Evolutionary conservation across 30 jellyfish, hydroid and myxozoan species (phyloP).

Genomic region (Mastigias papua): DNA sequence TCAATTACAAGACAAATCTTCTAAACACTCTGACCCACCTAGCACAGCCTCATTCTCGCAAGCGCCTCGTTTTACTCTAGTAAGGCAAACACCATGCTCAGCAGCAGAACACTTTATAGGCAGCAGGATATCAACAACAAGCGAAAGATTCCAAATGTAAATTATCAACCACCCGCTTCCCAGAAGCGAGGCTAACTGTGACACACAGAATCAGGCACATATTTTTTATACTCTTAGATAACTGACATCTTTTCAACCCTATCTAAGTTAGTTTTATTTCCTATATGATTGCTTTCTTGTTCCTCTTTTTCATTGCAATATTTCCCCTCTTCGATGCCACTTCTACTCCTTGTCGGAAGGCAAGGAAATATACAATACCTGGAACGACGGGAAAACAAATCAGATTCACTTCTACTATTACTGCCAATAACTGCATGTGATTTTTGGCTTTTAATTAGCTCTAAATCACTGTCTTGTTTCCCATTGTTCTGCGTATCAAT

Average conservation of each 20-base stretch:
- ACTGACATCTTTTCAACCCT: slow-evolving; percentile 40
- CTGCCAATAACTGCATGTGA: neutral
- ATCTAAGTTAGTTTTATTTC: neutral
- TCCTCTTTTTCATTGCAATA: slow-evolving; percentile 35
- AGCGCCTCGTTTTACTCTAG: too few species aligned
- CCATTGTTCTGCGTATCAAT: neutral
- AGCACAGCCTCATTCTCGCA: too few species aligned
- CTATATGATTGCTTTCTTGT: neutral
- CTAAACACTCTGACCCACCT: too few species aligned
- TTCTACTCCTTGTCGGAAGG: slow-evolving; percentile 48
- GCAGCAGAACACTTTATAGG: neutral
- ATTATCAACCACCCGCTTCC: neutral
- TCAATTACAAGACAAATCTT: too few species aligned
- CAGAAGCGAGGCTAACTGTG: neutral
- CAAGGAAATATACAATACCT: slow-evolving; percentile 68
- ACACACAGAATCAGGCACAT: neutral
- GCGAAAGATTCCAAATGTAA: neutral
- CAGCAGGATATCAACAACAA: neutral
- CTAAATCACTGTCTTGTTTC: neutral
- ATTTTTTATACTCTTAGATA: too few species aligned
- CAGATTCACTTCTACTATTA: slow-evolving; percentile 10
- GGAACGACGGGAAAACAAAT: slow-evolving; percentile 22
- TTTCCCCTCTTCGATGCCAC: slow-evolving; percentile 63
- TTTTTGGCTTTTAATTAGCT: neutral
- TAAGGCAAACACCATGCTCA: too few species aligned